Evolutionary conservation across 2,888 invertebrate genomes (phyloP), one percentile per base, ranked within the genome.

Genomic region (Cryptocephalus primarius): DNA sequence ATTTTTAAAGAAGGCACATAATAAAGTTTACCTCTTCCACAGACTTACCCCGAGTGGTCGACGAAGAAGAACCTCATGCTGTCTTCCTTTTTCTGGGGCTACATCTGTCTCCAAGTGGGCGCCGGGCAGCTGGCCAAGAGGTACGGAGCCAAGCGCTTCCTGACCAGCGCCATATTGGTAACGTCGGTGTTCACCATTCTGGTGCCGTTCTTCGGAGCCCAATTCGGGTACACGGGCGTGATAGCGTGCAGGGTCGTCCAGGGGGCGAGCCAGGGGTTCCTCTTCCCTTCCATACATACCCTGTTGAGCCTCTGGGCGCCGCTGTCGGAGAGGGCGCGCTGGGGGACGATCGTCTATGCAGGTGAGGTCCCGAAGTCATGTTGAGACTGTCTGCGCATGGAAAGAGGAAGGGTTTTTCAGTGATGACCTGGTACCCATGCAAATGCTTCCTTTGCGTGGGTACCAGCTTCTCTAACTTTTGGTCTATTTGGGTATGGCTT

Each of bases 51-150:
- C 12, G 53, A 55, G 43, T 55, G 55, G 55, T 32, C 11, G 8
- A n/a, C 33, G 11, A 48, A 52, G 8, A 52, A 55, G 36, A 51
- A 55, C 8, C 57, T 78, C 44, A 75, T 86, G 38, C 67, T 85
- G 4, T 85, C 84, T 10, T 82, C 86, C 0, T 87, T 86, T 66
- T 86, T 86, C 66, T 84, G 85, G 84, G 88, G 87, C 2, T 88
- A 88, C 62, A 74, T 84, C 1, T 54, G 82, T 3, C 79, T 82
- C n/a, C 88, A 88, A 66, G 67, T 87, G 1, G 83, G 83, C 0
- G 79, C 79, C 0, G 83, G 85, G 0, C 74, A 82, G 50, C 64
- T 92, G 42, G 84, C 87, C 0, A 80, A 82, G 57, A 73, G 73
- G 4, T 80, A 80, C 63, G 91, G 92, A 0, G 84, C 86, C 0